These are phyloP conservation scores for Tychaedon coryphoeus DNA, from an alignment of 2,113 vertebrate species.

Conservation along the genomic window DNA sequence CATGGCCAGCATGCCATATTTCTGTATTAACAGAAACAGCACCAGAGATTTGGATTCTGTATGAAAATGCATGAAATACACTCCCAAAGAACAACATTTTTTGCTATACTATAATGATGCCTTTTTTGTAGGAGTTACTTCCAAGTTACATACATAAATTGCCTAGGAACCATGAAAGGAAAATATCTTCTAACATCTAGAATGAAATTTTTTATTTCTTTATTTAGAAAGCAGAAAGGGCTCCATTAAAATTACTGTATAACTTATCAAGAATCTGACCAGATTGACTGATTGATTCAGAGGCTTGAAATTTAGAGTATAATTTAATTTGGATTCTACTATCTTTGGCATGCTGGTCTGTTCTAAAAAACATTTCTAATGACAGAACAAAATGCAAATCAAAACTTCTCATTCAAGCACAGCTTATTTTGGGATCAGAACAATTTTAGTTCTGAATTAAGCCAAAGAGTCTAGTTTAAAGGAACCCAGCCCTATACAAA, in stretches of 20 bases:
- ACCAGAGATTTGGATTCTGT: background rate
- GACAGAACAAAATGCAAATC: background rate
- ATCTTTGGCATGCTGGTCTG: background rate
- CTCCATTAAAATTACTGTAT: background rate
- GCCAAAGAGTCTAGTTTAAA: background rate
- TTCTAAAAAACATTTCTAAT: background rate
- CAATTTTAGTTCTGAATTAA: background rate
- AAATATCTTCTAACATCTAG: background rate
- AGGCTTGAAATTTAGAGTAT: conserved; percentile 7
- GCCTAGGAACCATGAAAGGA: background rate
- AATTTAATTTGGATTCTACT: background rate
- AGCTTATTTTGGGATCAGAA: background rate
- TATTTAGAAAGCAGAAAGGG: background rate
- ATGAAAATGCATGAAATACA: background rate
- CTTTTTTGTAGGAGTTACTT: background rate
- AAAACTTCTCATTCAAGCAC: background rate
- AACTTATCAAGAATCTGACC: background rate
- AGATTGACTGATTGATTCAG: background rate
- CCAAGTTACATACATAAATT: background rate
- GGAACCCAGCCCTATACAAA: background rate
- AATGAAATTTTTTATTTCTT: background rate
- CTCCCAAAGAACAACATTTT: background rate
- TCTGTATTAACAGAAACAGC: background rate
- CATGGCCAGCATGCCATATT: background rate
- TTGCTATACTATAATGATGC: background rate